Evolutionary conservation across 2,113 vertebrate species (phyloP), one percentile per base, ranked within the genome.

Genomic region (Vidua chalybeata): DNA sequence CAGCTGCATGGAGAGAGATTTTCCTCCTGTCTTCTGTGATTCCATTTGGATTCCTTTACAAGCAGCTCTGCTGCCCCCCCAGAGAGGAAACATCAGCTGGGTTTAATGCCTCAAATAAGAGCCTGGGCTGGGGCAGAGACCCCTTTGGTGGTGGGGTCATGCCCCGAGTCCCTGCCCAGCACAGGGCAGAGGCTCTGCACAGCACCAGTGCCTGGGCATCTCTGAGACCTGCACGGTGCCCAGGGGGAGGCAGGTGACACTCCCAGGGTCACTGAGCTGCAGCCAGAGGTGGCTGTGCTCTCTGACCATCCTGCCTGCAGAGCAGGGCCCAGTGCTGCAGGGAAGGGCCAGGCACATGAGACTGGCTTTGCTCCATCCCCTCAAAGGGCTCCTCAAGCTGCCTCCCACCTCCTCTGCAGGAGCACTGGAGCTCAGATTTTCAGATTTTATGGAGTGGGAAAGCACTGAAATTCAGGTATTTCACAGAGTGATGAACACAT

Each of bases 81-180:
- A 46, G 46, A 8, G 31, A 83, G 56, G 51, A 46, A 76, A 46
- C 13, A 14, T 27, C 15, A 17, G 26, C 21, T 2, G 55, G 26
- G 18, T 30, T 82, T 82, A 49, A 54, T 11, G 28, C 37, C 37
- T 85, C 51, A 66, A 18, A 69, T 10, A 51, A 2, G 37, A 43
- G 48, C 48, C 62, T 49, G 67, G 39, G 58, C 35, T 37, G 81
- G 49, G 61, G 10, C 62, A 90, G 66, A 45, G 45, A 35, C 9
- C 31, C 21, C 28, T 71, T 24, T 15, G 45, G 73, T 26, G 14
- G 17, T 51, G 55, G 46, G 27, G 13, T n/a, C 26, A 13, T 55
- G 10, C 54, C 39, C 28, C 0, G 0, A 37, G 61, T 17, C 46
- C 15, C 14, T 7, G 3, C 4, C 26, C 39, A 46, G 11, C 56